A percentile compares a stretch with the other conserved stretches of the same genome.
phyloP scores from a whole-genome alignment of 2,113 vertebrate species.

The Tympanuchus pallidicinctus region DNA sequence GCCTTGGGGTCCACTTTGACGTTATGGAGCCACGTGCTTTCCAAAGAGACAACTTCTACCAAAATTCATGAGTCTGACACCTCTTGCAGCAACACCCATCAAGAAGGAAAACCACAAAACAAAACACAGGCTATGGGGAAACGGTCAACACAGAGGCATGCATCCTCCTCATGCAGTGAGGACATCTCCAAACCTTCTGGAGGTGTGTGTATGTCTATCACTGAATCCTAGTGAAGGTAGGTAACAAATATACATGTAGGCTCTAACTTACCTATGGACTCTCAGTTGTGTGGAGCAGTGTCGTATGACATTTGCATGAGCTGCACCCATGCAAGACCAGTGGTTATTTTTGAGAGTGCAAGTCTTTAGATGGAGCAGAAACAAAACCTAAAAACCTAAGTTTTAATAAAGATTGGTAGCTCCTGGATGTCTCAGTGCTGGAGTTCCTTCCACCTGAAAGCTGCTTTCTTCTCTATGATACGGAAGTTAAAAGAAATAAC shows the following conservation, averaged over 20 bases:
- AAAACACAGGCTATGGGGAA: background rate
- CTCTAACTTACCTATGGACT: background rate
- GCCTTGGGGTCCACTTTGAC: background rate
- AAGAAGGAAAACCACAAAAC: background rate
- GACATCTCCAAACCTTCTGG: background rate
- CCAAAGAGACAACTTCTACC: background rate
- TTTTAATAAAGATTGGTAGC: background rate
- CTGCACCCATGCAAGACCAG: background rate
- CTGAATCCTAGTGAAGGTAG: background rate
- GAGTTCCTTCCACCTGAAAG: background rate
- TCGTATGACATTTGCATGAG: background rate
- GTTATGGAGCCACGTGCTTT: accelerated
- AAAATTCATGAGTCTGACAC: background rate
- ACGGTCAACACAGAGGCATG: accelerated
- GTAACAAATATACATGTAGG: background rate
- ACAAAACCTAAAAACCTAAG: background rate
- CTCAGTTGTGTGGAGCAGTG: background rate
- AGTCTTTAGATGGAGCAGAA: background rate
- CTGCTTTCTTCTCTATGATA: background rate
- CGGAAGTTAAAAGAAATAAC: background rate
- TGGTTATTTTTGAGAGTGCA: background rate
- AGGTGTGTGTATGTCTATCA: background rate
- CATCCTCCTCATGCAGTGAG: background rate
- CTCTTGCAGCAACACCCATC: accelerated
- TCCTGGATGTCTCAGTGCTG: background rate